Conservation (phyloP, 2,888 invertebrate species). For the Thymelicus sylvestris region DNA sequence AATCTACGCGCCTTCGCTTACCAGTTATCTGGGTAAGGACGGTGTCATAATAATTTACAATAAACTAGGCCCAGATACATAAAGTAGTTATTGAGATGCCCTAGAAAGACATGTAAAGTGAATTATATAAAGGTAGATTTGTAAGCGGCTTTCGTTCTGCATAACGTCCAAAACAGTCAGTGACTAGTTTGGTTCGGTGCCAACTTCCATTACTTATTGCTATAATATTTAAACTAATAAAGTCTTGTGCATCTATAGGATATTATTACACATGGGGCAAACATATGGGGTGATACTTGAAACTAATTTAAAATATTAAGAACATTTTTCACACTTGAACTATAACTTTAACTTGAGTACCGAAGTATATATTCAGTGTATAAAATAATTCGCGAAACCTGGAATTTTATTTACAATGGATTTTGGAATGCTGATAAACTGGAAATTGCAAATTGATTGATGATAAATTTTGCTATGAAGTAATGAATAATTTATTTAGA, state of each 20-base stretch:
- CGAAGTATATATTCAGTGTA: too few species aligned
- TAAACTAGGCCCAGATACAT: conserved; percentile 79
- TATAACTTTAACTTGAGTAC: not conserved
- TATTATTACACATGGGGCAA: conserved; percentile 60
- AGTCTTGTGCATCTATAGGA: conserved; percentile 71
- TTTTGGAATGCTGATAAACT: conserved; percentile 37
- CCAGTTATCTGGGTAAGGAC: conserved; percentile 81
- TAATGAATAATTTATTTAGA: too few species aligned
- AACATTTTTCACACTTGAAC: conserved; percentile 2
- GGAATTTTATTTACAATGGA: conserved; percentile 34
- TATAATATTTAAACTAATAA: conserved; percentile 57
- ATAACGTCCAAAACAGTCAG: conserved; percentile 58
- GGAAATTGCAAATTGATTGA: too few species aligned
- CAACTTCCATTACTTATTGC: conserved; percentile 55
- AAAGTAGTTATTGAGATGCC: conserved; percentile 40
- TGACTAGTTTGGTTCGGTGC: conserved; percentile 65
- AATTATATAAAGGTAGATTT: conserved; percentile 45
- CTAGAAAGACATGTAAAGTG: conserved; percentile 39
- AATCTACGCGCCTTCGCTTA: conserved; percentile 75
- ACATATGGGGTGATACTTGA: not conserved
- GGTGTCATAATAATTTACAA: conserved; percentile 80
- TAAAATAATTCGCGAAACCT: conserved; percentile 11
- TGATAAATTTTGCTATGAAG: too few species aligned
- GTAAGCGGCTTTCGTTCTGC: conserved; percentile 50
- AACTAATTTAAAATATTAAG: not conserved